A percentile compares a stretch with the other conserved stretches of the same genome.
phyloP scores from a whole-genome alignment of 1,140 invertebrate genomes.

The Macrobrachium rosenbergii region DNA sequence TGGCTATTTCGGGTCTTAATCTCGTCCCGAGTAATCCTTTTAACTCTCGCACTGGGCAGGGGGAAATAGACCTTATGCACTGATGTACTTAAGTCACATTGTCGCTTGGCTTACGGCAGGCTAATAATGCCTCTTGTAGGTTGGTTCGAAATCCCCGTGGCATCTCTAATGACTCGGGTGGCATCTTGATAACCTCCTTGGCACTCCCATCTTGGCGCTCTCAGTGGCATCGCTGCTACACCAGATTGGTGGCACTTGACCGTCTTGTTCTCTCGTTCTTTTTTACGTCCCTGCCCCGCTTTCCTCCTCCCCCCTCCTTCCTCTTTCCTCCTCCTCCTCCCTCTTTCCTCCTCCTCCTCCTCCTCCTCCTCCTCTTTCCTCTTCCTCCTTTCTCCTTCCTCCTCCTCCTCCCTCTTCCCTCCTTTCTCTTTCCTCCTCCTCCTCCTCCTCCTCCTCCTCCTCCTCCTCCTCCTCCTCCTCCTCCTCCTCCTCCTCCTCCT shows the following conservation, averaged over 20 bases:
- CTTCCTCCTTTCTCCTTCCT: background rate
- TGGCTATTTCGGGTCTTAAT: background rate
- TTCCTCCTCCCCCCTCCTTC: background rate
- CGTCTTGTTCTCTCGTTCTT: background rate
- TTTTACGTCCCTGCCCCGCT: background rate
- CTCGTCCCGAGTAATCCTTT: constrained; percentile 14
- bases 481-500: background rate
- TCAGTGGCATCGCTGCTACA: constrained; percentile 1
- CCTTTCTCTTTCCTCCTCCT: background rate
- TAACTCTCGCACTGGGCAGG: background rate
- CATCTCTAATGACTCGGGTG: constrained; percentile 44
- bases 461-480: background rate
- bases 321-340: background rate
- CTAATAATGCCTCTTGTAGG: constrained; percentile 27
- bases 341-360: background rate
- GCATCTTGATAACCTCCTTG: constrained; percentile 55
- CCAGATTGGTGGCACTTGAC: constrained; percentile 6
- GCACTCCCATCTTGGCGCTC: constrained; percentile 39
- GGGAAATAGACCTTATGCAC: constrained; percentile 11
- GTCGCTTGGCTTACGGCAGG: background rate
- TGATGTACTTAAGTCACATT: background rate
- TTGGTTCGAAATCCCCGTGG: constrained; percentile 39
- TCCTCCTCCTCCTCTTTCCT: background rate
- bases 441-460: background rate
- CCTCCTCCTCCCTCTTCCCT: background rate